Base-by-base conservation (phyloP, 2,888 invertebrate genomes). In the Hirtodrosophila cameraria region DNA sequence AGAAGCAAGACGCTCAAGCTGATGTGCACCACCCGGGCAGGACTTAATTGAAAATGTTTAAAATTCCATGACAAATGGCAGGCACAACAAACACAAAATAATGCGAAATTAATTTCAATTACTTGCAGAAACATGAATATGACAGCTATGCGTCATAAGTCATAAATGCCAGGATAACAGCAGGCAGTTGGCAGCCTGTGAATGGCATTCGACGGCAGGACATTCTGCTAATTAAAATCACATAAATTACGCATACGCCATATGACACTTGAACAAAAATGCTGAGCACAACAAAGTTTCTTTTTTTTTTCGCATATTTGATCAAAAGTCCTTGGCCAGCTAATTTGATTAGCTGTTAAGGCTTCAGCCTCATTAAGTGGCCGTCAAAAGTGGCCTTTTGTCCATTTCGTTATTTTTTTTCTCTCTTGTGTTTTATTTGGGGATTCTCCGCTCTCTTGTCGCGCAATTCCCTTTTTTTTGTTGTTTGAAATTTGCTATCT, bases 21-120 rank as follows among this genome's bases (percentile, higher is more conserved):
- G 75, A 75, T 78, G 71, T 64, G 64, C 59, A 75, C 54, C 72
- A 68, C 39, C 49, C 68, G 57, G 52, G 30, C 18, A 41, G 42
- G 38, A 62, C 65, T 81, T 86, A 82, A 82, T 82, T 82, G 87
- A 84, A 82, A 82, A 86, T 82, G 82, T 84, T 84, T 86, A 77
- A 84, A 81, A 82, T 82, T 82, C 85, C 82, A 73, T 61, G 72
- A 72, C 80, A 67, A 79, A 79, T 84, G 70, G 68, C 71, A 53
- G 46, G 62, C 52, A 41, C 35, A 50, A 53, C 12, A 43, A 2
- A 33, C 15, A 27, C 12, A 33, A 39, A 65, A 75, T 75, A 75
- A 87, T 85, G 70, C 65, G 73, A 85, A 87, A 84, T 87, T 84
- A 85, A 84, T 87, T 87, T 84, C 81, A 87, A 84, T 83, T 87